A percentile compares a stretch with the other conserved stretches of the same genome.
These are phyloP conservation scores for Coregonus suidteri DNA, from an alignment of 2,797 vertebrate genomes.

Conservation along the genomic window DNA sequence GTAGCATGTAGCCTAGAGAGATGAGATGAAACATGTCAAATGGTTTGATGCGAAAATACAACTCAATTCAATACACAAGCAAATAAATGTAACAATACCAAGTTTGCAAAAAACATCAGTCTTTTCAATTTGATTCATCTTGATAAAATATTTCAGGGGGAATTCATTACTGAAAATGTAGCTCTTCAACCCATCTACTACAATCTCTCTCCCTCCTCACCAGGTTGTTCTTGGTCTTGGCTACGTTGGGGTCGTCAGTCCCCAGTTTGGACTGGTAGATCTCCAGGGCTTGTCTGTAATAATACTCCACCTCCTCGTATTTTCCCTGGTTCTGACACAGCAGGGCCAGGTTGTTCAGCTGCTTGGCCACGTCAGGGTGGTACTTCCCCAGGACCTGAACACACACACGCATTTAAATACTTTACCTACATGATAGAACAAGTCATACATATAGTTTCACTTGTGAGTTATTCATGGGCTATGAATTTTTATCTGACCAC, in stretches of 20 bases:
- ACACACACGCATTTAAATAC: too few relatives aligned
- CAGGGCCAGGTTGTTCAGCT: conserved; percentile 96
- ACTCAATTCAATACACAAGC: too few relatives aligned
- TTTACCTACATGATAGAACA: too few relatives aligned
- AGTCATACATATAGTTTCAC: too few relatives aligned
- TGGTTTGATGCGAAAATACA: too few relatives aligned
- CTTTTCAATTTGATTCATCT: too few relatives aligned
- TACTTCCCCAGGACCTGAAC: conserved; percentile 78
- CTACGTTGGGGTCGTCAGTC: conserved; percentile 92
- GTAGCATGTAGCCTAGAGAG: conserved; percentile 85
- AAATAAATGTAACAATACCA: too few relatives aligned
- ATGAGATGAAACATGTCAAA: background rate
- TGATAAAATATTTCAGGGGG: too few relatives aligned
- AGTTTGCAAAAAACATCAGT: too few relatives aligned
- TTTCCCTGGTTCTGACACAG: conserved; percentile 99
- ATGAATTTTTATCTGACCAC: too few relatives aligned
- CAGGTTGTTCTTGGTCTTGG: conserved; percentile 98
- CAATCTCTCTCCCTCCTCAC: conserved; percentile 61
- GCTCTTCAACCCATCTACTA: background rate
- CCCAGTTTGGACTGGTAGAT: conserved; percentile 95
- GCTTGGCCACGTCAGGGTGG: conserved; percentile 97
- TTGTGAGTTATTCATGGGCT: too few relatives aligned
- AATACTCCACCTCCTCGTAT: conserved; percentile 96
- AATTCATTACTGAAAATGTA: too few relatives aligned
- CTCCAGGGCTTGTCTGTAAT: conserved; percentile 91